phyloP scores from a whole-genome alignment of 2,113 vertebrate genomes.

The Vicugna pacos region DNA sequence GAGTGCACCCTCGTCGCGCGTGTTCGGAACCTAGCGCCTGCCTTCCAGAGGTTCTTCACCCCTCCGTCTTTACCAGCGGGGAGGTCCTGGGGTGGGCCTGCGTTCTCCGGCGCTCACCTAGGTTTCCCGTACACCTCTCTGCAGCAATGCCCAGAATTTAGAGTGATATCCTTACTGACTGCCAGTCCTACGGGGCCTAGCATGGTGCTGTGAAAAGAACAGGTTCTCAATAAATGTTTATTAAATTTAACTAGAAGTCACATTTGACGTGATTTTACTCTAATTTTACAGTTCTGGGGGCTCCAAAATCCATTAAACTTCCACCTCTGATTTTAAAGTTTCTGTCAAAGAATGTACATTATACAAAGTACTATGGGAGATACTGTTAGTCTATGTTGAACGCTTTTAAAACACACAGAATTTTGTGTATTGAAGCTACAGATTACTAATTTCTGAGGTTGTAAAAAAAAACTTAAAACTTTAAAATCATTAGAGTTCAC shows the following conservation, averaged over 20 bases:
- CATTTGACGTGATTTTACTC: background rate
- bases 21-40: background rate
- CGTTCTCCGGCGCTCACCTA: background rate
- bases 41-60: background rate
- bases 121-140: background rate
- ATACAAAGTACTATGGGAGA: background rate
- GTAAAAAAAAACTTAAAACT: background rate
- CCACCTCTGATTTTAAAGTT: background rate
- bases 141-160: background rate
- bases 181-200: background rate
- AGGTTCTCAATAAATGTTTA: background rate
- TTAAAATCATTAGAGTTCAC: background rate
- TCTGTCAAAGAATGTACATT: background rate
- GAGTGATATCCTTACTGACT: background rate
- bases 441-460: background rate
- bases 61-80: background rate
- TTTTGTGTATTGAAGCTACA: slow-evolving; percentile 2
- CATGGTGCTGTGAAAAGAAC: background rate
- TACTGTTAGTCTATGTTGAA: background rate
- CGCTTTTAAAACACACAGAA: background rate
- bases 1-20: rapidly evolving
- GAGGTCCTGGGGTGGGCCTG: background rate
- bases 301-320: background rate
- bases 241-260: slow-evolving; percentile 23
- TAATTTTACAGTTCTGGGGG: background rate